Percentiles rank a stretch among this genome's conserved stretches.
Evolutionary conservation across 2,888 invertebrate genomes (phyloP).

Genomic region (Chrysina gloriosa): DNA sequence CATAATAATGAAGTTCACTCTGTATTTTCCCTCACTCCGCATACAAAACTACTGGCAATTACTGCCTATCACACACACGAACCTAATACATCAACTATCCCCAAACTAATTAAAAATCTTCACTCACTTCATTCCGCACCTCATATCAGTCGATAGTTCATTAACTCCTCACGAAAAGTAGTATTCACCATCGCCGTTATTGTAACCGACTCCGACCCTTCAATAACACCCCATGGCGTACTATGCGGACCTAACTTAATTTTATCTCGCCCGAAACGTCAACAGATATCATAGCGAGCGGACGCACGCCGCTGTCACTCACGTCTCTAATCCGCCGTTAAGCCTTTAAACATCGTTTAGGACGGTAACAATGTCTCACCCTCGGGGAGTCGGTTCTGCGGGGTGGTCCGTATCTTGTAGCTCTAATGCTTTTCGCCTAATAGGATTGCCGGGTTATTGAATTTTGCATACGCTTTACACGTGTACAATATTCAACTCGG

Average conservation of each 20-base stretch:
- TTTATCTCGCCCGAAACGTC: conserved; percentile 40
- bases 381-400: conserved; percentile 26
- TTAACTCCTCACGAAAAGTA: too few relatives aligned
- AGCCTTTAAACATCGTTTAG: conserved; percentile 59
- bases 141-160: too few relatives aligned
- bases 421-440: conserved; percentile 32
- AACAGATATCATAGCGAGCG: conserved; percentile 38
- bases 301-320: conserved; percentile 40
- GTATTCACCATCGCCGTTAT: too few relatives aligned
- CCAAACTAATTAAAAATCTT: too few relatives aligned
- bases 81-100: too few relatives aligned
- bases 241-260: conserved; percentile 24
- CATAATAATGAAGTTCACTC: too few relatives aligned
- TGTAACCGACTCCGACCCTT: neutral
- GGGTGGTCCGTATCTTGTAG: conserved; percentile 46
- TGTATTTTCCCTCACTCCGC: too few relatives aligned
- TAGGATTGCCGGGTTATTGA: conserved; percentile 36
- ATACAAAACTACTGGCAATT: too few relatives aligned
- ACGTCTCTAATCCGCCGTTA: conserved; percentile 40
- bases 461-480: conserved; percentile 37
- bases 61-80: too few relatives aligned
- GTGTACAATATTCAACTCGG: too few relatives aligned
- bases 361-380: conserved; percentile 25
- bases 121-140: too few relatives aligned
- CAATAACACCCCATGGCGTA: neutral